Evolutionary conservation across 2,113 vertebrate species (phyloP).

Genomic region (Bos indicus): DNA sequence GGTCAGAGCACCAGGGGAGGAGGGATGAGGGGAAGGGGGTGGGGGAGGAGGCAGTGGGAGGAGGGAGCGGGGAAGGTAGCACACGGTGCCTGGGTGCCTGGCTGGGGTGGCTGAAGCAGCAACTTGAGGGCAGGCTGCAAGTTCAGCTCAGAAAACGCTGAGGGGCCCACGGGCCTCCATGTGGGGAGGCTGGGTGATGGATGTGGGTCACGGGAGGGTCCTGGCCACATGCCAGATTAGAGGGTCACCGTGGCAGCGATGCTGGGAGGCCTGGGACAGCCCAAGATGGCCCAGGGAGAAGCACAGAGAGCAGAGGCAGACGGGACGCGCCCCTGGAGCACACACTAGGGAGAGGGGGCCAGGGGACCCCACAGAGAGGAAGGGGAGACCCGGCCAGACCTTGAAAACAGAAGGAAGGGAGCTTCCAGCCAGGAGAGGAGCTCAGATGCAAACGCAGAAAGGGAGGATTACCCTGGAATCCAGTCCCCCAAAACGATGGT

Average conservation of each 20-base stretch:
- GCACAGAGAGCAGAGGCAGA: no score
- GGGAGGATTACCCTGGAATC: fast-evolving
- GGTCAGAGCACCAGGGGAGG: background rate
- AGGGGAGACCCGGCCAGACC: fast-evolving
- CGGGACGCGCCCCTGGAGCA: no score
- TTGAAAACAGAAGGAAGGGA: fast-evolving
- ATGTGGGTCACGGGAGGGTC: fast-evolving
- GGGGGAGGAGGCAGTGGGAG: background rate
- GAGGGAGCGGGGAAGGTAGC: background rate
- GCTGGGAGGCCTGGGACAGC: fast-evolving
- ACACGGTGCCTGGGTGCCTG: fast-evolving
- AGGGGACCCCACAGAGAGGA: background rate
- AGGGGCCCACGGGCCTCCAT: fast-evolving
- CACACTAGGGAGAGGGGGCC: background rate
- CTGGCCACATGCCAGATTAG: fast-evolving
- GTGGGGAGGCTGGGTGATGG: background rate
- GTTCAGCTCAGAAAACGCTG: fast-evolving
- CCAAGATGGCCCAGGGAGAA: no score
- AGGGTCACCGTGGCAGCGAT: fast-evolving
- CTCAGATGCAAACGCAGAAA: background rate
- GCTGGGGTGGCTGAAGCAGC: background rate
- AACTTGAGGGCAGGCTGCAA: no score
- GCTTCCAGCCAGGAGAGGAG: background rate
- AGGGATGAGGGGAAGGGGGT: fast-evolving
- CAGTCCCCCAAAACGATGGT: fast-evolving